These are phyloP conservation scores for Drusus annulatus DNA, from an alignment of 1,140 invertebrate species.

Conservation along the genomic window DNA sequence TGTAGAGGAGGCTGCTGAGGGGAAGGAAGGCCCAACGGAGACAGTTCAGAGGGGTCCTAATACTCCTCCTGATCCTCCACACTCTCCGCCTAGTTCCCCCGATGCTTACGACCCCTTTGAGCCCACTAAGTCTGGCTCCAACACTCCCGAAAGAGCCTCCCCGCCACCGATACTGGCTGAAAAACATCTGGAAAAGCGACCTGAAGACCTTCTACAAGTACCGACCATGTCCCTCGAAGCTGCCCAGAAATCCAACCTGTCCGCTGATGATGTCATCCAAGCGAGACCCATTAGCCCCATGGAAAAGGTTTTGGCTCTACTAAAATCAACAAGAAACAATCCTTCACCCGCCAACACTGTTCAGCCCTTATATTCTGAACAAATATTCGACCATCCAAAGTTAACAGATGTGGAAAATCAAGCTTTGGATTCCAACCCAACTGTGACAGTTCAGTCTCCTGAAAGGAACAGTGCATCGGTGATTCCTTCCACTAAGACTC, in stretches of 20 bases:
- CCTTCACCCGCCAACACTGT: slow-evolving; percentile 68
- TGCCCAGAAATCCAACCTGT: slow-evolving; percentile 70
- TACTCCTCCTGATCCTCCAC: slow-evolving; percentile 77
- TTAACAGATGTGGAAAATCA: slow-evolving; percentile 59
- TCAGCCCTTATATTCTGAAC: slow-evolving; percentile 61
- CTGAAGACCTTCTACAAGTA: slow-evolving; percentile 40
- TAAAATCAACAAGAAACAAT: slow-evolving; percentile 67
- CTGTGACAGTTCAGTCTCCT: slow-evolving; percentile 52
- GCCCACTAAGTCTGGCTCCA: slow-evolving; percentile 86
- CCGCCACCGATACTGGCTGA: slow-evolving; percentile 63
- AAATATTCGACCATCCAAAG: slow-evolving; percentile 45
- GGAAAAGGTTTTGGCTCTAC: slow-evolving; percentile 67
- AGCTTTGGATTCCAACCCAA: slow-evolving; percentile 63
- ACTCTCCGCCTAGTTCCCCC: slow-evolving; percentile 76
- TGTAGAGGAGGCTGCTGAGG: slow-evolving; percentile 62
- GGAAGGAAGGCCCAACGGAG: slow-evolving; percentile 32
- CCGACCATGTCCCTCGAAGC: slow-evolving; percentile 64
- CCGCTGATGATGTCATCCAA: slow-evolving; percentile 67
- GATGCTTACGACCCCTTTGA: slow-evolving; percentile 92
- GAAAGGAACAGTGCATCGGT: slow-evolving; percentile 60
- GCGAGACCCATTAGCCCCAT: slow-evolving; percentile 66
- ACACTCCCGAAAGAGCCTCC: slow-evolving; percentile 67
- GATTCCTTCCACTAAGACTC: slow-evolving; percentile 23
- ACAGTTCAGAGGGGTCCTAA: slow-evolving; percentile 72
- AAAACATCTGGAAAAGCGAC: slow-evolving; percentile 43